Evolutionary conservation across 2,888 invertebrate genomes (phyloP), one percentile per base, ranked within the genome.

Genomic region (Heliconius hortense): DNA sequence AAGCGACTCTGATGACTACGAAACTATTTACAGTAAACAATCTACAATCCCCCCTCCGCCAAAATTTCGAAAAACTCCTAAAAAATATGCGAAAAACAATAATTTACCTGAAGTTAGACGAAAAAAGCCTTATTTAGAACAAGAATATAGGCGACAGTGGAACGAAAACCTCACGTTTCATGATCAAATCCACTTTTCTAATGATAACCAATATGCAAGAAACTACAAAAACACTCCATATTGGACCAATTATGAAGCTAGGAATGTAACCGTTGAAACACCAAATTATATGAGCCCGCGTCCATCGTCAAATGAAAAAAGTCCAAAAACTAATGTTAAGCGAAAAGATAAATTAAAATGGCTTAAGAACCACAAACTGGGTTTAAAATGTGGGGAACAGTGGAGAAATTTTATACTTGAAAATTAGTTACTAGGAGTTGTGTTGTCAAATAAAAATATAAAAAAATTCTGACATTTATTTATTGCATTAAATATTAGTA

Each of bases 81-180:
- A 8, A 24, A 66, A 35, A 64, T 39, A 35, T 13, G 21, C 5
- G 2, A 39, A 66, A 72, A 74, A 74, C 39, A 43, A 60, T 8
- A 53, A 31, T 24, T 39, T 66, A 21, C 68, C 43, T 24, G 48
- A 72, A 67, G 24, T 59, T 48, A 39, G 48, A 0, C 64, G 28
- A 1, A 59, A 64, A 75, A 68, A 80, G 60, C 88, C 89, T 0
- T 88, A 89, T 70, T 86, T 89, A 86, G 90, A 91, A 78, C 91
- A 91, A 78, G 90, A 91, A 78, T 84, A 89, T 76, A 84, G 88
- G 62, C 84, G 88, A n/a, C 81, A 86, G 43, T 90, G 90, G 88
- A 84, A 88, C 77, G 90, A 91, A 77, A 83, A 82, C 35, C 78
- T 89, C 4, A 84, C 84, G 80, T 89, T 86, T 78, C 83, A 86